These are phyloP conservation scores for Yponomeuta malinellus DNA, from an alignment of 2,888 invertebrate species.

Conservation along the genomic window DNA sequence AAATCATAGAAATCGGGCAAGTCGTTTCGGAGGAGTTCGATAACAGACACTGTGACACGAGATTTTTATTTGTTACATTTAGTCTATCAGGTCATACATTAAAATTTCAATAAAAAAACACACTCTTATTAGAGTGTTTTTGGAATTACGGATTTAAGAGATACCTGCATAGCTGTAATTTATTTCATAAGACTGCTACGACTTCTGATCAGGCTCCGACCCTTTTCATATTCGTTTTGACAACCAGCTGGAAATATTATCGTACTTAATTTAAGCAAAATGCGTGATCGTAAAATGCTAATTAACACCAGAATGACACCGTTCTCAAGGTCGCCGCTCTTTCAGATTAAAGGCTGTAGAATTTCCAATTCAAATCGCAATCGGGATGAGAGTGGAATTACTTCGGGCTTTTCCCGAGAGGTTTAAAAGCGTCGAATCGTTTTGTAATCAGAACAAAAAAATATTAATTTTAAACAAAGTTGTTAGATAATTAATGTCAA, in stretches of 20 bases:
- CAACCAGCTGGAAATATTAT: background rate
- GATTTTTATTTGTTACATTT: no score
- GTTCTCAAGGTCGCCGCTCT: conserved; percentile 19
- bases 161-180: background rate
- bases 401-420: conserved; percentile 4
- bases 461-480: no score
- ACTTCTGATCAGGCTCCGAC: background rate
- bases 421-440: no score
- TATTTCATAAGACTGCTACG: background rate
- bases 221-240: background rate
- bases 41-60: no score
- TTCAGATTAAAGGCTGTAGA: conserved; percentile 66
- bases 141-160: background rate
- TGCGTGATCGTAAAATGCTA: background rate
- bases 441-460: no score
- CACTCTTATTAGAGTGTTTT: background rate
- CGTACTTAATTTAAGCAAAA: background rate
- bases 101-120: no score
- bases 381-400: conserved; percentile 54
- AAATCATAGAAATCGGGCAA: no score
- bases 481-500: no score
- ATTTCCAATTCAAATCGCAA: conserved; percentile 67
- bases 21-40: no score
- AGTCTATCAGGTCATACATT: no score
- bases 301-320: background rate